Conservation (phyloP, 2,888 invertebrate species). For the Reticulitermes lucifugus region DNA sequence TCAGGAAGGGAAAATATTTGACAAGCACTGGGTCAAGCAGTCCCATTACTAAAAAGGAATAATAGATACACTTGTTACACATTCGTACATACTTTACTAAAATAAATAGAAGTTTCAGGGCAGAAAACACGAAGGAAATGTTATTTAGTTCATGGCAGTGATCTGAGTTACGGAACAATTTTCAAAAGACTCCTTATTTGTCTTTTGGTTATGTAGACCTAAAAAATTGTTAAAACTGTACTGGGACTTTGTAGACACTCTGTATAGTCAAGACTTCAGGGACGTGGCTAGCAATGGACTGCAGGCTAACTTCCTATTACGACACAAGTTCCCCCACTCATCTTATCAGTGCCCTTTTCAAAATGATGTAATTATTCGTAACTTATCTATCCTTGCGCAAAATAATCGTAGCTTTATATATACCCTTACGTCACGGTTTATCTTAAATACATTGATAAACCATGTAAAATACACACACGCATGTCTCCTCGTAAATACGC, state of each 20-base stretch:
- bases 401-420: too few relatives aligned
- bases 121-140: background rate
- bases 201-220: too few relatives aligned
- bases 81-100: background rate
- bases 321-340: background rate
- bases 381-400: background rate
- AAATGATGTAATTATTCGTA: background rate
- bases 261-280: background rate
- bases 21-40: background rate
- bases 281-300: background rate
- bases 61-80: background rate
- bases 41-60: background rate
- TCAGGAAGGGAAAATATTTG: background rate
- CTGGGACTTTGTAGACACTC: too few relatives aligned
- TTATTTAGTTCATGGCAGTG: background rate
- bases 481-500: too few relatives aligned
- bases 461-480: background rate
- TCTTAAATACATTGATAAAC: background rate
- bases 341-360: background rate
- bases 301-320: background rate
- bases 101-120: background rate
- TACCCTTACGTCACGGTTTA: background rate
- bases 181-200: too few relatives aligned
- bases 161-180: too few relatives aligned
- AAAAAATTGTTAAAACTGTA: too few relatives aligned